Evolutionary conservation across 2,113 vertebrate species (phyloP).

Genomic region (Stegostoma tigrinum): DNA sequence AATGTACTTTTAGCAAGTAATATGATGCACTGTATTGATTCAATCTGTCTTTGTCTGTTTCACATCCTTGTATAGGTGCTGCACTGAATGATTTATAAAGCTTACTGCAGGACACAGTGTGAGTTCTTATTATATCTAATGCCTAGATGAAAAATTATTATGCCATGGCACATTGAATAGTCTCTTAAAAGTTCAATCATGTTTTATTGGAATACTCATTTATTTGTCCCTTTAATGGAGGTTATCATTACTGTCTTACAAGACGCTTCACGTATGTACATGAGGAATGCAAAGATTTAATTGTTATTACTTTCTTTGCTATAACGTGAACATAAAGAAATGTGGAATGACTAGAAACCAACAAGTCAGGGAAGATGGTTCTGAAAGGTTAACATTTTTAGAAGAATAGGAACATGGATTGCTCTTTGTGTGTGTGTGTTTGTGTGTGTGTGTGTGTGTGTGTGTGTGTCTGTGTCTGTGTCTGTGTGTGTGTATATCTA

Average conservation of each 20-base stretch:
- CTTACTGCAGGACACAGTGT: background rate
- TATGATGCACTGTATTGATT: background rate
- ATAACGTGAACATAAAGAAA: background rate
- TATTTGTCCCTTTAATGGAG: background rate
- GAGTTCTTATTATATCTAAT: background rate
- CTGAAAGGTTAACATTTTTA: background rate
- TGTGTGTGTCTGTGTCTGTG: no score
- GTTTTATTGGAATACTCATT: background rate
- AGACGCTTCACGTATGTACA: background rate
- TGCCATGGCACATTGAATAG: background rate
- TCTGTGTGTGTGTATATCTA: no score
- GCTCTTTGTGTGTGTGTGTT: no score
- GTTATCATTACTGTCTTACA: background rate
- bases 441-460: no score
- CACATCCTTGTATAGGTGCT: background rate
- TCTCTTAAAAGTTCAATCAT: background rate
- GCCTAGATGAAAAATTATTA: background rate
- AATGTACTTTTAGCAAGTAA: background rate
- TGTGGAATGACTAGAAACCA: background rate
- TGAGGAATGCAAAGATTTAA: background rate
- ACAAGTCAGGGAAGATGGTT: background rate
- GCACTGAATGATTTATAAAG: background rate
- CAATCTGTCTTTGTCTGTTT: background rate
- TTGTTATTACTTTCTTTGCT: background rate
- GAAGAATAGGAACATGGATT: background rate